phyloP scores from a whole-genome alignment of 2,888 invertebrate species.

The Agriopis aurantiaria region DNA sequence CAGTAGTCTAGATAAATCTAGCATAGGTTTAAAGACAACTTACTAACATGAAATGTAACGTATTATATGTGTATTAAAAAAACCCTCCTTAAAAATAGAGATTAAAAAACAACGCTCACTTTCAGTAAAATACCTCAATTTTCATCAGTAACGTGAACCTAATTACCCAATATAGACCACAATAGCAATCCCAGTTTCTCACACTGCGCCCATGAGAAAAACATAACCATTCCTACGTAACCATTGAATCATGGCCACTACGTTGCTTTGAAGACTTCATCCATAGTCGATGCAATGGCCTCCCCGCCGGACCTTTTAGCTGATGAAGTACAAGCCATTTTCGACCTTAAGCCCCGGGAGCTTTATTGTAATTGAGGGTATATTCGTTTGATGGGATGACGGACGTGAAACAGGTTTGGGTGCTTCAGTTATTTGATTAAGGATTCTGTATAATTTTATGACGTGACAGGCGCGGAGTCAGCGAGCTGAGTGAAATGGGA shows the following conservation, averaged over 20 bases:
- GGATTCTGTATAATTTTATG: constrained; percentile 44
- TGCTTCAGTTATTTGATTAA: constrained; percentile 44
- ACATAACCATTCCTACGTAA: constrained; percentile 36
- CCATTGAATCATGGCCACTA: constrained; percentile 47
- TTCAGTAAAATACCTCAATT: background rate
- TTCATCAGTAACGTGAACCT: background rate
- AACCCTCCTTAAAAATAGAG: too few relatives aligned
- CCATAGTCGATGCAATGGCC: constrained; percentile 73
- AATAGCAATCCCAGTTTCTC: background rate
- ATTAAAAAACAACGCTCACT: background rate
- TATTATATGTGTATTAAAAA: too few relatives aligned
- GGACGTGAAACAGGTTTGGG: constrained; percentile 38
- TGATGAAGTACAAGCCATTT: constrained; percentile 64
- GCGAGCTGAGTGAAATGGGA: constrained; percentile 18
- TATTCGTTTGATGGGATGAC: constrained; percentile 44
- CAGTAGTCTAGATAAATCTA: too few relatives aligned
- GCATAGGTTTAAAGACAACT: too few relatives aligned
- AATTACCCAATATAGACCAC: constrained; percentile 2
- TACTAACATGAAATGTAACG: too few relatives aligned
- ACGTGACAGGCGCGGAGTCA: constrained; percentile 39
- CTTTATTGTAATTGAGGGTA: constrained; percentile 57
- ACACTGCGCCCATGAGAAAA: constrained; percentile 22
- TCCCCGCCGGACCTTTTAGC: constrained; percentile 67
- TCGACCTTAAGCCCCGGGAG: constrained; percentile 53
- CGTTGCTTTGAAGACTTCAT: constrained; percentile 57